Base-by-base conservation (phyloP, 2,113 vertebrate species). In the Oryzias melastigma region DNA sequence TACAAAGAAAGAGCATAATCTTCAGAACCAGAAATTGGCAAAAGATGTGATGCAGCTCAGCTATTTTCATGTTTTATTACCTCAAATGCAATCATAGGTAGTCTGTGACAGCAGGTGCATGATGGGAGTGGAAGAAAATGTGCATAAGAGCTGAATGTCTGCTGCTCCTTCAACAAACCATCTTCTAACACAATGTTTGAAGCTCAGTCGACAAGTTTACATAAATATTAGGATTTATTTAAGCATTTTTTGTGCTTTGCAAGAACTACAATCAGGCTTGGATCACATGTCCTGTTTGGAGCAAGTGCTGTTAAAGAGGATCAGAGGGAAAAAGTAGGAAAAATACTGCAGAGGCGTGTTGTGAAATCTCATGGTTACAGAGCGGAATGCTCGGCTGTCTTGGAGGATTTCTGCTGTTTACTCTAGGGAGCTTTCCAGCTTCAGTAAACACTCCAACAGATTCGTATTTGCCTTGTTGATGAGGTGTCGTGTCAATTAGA, bases 21-120 rank as follows among this genome's bases (percentile, higher is more conserved):
- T 5, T 19, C n/a, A 20, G 25, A n/a, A 51, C 14, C 0, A 62
- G 49, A 60, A 62, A 41, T 8, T 56, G 5, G 49, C 17, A 0
- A 0, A 27, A 12, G 4, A 41, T 27, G 42, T 47, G 14, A 27
- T 59, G 14, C 19, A 1, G 0, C 45, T 29, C 49, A 29, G 14
- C 24, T 62, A 45, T 62, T 42, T 63, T 53, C 42, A 59, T 45
- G 45, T 35, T 54, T 68, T 55, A 54, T 35, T 7, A 42, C 25
- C 0, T 22, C 27, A 60, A 45, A n/a, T 10, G n/a, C 20, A 18
- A 48, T 27, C 44, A 7, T 7, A 46, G 46, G 46, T n/a, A 18
- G 16, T 15, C 41, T 14, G 5, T 6, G 15, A 14, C 18, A 20
- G n/a, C 5, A 6, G 5, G 20, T 14, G 20, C 20, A 16, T 51